Conservation (phyloP, 2,797 vertebrate species). For the Tarsius wallacei region DNA sequence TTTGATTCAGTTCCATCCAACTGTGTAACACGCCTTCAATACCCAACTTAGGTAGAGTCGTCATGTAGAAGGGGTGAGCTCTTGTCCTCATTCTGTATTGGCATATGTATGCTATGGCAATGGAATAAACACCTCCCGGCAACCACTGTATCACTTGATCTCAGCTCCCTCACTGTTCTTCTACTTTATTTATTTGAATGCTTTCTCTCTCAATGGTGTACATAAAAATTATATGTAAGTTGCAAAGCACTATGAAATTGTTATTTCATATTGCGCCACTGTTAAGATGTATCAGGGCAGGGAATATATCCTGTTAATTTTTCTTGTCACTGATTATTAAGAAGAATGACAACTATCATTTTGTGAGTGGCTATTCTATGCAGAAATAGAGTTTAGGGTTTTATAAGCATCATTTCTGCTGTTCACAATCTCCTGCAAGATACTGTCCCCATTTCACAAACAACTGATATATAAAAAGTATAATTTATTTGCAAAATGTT, state of each 20-base stretch:
- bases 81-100: neutral
- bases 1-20: conserved; percentile 35
- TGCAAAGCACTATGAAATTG: conserved; percentile 73
- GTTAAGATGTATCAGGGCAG: conserved; percentile 10
- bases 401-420: neutral
- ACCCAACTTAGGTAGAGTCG: neutral
- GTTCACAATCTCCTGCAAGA: neutral
- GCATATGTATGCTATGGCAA: fast-evolving
- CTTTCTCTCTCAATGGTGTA: neutral
- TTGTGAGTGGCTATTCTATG: neutral
- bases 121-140: neutral
- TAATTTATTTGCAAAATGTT: conserved; percentile 18
- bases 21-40: neutral
- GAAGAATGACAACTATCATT: neutral
- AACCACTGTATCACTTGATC: neutral
- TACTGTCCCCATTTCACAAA: neutral
- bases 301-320: neutral
- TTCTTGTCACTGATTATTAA: conserved; percentile 43
- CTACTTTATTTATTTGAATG: neutral
- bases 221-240: conserved; percentile 1
- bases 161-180: neutral
- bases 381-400: neutral
- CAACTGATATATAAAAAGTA: neutral
- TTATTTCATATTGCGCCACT: conserved; percentile 71
- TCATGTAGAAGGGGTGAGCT: fast-evolving